These are phyloP conservation scores for Anhinga anhinga DNA, from an alignment of 2,113 vertebrate genomes.

Conservation along the genomic window DNA sequence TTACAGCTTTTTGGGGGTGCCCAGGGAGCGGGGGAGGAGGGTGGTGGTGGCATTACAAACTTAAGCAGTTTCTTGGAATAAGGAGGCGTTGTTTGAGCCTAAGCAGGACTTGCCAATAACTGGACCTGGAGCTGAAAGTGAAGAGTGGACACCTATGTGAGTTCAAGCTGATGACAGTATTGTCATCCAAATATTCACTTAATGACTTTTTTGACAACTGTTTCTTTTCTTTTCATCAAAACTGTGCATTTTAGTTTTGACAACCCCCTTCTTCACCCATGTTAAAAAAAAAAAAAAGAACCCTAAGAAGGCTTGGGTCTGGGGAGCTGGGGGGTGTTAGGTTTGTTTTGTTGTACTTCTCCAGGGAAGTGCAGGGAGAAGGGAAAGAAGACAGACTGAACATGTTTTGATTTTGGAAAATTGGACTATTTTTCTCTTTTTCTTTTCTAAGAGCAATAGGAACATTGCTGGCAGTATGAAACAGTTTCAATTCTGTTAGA, in stretches of 20 bases:
- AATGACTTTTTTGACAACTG: not conserved
- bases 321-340: not conserved
- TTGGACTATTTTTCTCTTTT: not conserved
- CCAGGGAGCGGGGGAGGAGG: rapidly evolving
- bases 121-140: not conserved
- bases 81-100: not conserved
- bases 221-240: not conserved
- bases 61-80: not conserved
- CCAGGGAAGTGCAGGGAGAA: not conserved
- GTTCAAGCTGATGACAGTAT: not conserved
- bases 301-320: not conserved
- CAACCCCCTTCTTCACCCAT: not conserved
- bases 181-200: not conserved
- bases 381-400: not conserved
- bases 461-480: not conserved
- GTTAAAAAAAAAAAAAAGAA: not conserved
- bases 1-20: not conserved
- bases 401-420: not conserved
- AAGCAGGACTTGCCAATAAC: not conserved
- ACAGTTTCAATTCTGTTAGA: not conserved
- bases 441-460: not conserved
- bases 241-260: not conserved
- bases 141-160: not conserved
- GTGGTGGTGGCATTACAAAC: not conserved
- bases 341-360: not conserved